A percentile compares a stretch with the other conserved stretches of the same genome.
phyloP scores from a whole-genome alignment of 1,140 invertebrate genomes.

The Patella vulgata region DNA sequence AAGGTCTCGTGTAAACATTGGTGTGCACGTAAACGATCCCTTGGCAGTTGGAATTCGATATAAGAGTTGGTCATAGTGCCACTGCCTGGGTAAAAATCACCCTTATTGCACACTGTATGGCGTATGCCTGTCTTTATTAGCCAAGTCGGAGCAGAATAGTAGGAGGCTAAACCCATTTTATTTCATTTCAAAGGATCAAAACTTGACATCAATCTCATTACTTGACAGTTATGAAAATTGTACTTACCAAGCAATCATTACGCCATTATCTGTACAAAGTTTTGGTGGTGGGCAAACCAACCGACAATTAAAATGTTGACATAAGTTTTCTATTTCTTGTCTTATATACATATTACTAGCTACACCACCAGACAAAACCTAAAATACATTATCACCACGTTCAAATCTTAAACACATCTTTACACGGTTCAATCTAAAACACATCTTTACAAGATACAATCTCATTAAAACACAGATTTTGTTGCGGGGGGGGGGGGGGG shows the following conservation, averaged over 20 bases:
- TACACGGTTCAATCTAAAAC: too few species aligned
- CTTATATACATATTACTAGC: constrained; percentile 90
- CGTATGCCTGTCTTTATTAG: too few species aligned
- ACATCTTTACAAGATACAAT: too few species aligned
- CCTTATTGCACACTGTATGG: neutral
- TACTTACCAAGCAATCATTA: constrained; percentile 96
- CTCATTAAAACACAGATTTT: too few species aligned
- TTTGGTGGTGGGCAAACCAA: constrained; percentile 82
- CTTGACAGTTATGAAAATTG: neutral
- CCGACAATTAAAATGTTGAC: constrained; percentile 74
- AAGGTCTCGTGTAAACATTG: too few species aligned
- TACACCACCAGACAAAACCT: constrained; percentile 93
- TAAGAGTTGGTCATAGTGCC: too few species aligned
- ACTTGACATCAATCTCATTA: neutral
- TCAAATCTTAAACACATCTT: too few species aligned
- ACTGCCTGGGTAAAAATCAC: neutral
- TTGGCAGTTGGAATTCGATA: too few species aligned
- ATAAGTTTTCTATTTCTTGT: constrained; percentile 75
- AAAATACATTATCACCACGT: too few species aligned
- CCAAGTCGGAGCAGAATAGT: neutral
- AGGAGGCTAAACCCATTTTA: neutral
- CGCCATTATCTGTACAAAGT: constrained; percentile 96
- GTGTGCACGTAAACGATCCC: too few species aligned
- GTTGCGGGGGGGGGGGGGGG: too few species aligned
- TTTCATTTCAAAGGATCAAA: neutral